These are phyloP conservation scores for Hetaerina titia DNA, from an alignment of 2,888 invertebrate genomes.

Conservation along the genomic window DNA sequence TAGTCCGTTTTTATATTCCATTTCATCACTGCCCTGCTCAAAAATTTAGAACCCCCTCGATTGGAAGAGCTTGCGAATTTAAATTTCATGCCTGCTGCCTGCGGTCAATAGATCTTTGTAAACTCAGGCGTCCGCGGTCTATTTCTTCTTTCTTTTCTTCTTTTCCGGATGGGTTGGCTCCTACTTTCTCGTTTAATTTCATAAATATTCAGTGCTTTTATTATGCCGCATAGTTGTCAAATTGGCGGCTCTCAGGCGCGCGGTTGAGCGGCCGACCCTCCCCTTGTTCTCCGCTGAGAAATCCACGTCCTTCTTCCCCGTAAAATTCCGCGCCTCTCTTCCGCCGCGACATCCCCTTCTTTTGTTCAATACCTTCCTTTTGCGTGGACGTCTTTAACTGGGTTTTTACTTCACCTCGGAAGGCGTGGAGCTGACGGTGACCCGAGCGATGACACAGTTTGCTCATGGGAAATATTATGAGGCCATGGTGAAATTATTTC, in stretches of 20 bases:
- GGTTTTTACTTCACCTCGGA: neutral
- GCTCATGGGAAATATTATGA: too few species aligned
- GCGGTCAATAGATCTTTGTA: neutral
- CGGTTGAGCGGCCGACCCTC: neutral
- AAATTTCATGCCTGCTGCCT: neutral
- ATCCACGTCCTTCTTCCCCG: neutral
- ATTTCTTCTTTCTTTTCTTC: neutral
- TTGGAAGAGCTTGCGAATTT: neutral
- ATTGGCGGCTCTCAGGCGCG: neutral
- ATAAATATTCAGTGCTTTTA: slow-evolving; percentile 11
- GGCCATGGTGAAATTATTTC: too few species aligned
- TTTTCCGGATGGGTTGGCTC: neutral
- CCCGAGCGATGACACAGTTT: too few species aligned
- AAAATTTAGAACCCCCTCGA: neutral
- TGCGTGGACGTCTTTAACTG: neutral
- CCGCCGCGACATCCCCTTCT: neutral
- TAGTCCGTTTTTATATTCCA: neutral
- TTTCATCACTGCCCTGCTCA: neutral
- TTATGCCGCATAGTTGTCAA: neutral
- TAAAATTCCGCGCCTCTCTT: neutral
- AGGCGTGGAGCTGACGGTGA: too few species aligned
- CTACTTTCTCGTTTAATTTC: slow-evolving; percentile 3
- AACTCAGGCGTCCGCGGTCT: neutral
- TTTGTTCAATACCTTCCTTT: neutral
- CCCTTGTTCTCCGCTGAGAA: neutral